Evolutionary conservation across 2,113 vertebrate genomes (phyloP).

Genomic region (Spilogale gracilis): DNA sequence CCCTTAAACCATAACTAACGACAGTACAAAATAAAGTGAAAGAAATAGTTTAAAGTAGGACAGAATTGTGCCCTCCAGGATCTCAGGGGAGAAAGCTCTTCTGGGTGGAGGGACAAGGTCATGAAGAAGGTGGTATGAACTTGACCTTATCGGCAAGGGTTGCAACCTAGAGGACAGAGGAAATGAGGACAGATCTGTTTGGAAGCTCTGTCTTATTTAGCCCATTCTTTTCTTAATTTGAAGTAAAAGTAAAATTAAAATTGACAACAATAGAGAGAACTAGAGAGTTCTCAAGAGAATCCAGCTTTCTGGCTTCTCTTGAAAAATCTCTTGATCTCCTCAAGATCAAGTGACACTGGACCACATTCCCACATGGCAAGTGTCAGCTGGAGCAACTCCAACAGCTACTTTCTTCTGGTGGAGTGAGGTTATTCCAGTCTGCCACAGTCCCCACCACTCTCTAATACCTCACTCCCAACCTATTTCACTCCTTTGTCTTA

Average conservation of each 20-base stretch:
- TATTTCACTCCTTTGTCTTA: neutral
- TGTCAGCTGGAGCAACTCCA: neutral
- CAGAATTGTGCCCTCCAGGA: neutral
- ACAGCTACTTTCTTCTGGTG: too few species aligned
- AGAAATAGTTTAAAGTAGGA: neutral
- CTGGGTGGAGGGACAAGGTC: neutral
- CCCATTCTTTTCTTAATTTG: neutral
- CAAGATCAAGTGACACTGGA: neutral
- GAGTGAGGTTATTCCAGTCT: neutral
- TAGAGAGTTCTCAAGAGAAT: neutral
- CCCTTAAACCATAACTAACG: neutral
- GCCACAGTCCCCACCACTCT: neutral
- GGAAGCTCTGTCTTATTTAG: neutral
- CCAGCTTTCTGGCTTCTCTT: neutral
- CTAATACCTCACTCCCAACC: neutral
- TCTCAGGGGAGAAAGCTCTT: neutral
- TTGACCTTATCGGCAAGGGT: neutral
- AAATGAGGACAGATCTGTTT: neutral
- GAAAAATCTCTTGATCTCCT: slow-evolving; percentile 14
- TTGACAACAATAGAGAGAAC: neutral
- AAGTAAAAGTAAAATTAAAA: neutral
- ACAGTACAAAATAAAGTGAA: neutral
- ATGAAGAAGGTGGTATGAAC: neutral
- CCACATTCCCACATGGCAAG: neutral
- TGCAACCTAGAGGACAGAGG: neutral